phyloP scores from a whole-genome alignment of 2,797 vertebrate species.

The Echiichthys vipera region DNA sequence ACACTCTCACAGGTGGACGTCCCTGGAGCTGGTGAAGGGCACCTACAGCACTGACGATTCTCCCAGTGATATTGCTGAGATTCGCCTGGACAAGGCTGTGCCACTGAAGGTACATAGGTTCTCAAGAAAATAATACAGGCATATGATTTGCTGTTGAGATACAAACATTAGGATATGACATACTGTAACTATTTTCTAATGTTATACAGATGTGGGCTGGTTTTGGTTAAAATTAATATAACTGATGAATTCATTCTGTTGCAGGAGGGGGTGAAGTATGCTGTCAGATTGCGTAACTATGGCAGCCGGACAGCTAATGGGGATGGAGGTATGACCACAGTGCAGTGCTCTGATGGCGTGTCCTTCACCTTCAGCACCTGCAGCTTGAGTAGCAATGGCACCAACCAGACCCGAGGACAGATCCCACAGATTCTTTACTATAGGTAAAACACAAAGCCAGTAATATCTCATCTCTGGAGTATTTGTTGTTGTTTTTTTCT shows the following conservation, averaged over 20 bases:
- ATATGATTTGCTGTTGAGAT: not conserved
- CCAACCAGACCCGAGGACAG: conserved; percentile 97
- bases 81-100: conserved; percentile 97
- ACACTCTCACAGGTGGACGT: conserved; percentile 99
- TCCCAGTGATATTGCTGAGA: conserved; percentile 97
- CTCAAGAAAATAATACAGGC: not conserved
- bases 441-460: conserved; percentile 84
- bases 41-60: conserved; percentile 99
- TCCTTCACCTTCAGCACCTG: conserved; percentile 98
- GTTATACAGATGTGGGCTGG: not conserved
- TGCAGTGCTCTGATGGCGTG: conserved; percentile 97
- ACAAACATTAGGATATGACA: not conserved
- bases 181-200: not conserved
- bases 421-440: conserved; percentile 99
- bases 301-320: conserved; percentile 99
- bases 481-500: not conserved
- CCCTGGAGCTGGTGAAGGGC: conserved; percentile 97
- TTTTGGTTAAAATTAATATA: not conserved
- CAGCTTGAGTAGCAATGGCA: conserved; percentile 98
- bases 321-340: conserved; percentile 98
- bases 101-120: conserved; percentile 91
- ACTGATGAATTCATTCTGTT: conserved; percentile 25
- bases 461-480: not conserved
- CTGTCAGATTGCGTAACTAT: conserved; percentile 96
- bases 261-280: conserved; percentile 97